A percentile compares a stretch with the other conserved stretches of the same genome.
Evolutionary conservation across 1,140 invertebrate species (phyloP).

Genomic region (Drosophila erecta): DNA sequence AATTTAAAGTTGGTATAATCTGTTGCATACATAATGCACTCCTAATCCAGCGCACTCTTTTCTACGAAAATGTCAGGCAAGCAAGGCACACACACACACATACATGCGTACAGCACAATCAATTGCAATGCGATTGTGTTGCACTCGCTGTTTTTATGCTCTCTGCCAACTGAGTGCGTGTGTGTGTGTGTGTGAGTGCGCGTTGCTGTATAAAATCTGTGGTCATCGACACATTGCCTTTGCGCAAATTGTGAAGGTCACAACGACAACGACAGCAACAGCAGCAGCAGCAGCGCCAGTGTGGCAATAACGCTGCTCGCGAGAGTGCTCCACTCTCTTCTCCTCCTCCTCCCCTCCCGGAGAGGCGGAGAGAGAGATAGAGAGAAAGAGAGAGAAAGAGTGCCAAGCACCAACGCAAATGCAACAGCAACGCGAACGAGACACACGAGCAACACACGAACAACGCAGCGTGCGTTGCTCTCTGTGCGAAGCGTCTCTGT

Average conservation of each 20-base stretch:
- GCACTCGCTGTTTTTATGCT: slow-evolving; percentile 74
- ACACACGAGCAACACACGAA: slow-evolving; percentile 38
- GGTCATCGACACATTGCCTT: slow-evolving; percentile 85
- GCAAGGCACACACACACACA: slow-evolving; percentile 24
- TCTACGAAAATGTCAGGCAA: slow-evolving; percentile 47
- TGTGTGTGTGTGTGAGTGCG: slow-evolving; percentile 43
- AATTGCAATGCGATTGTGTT: slow-evolving; percentile 78
- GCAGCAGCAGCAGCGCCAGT: slow-evolving; percentile 47
- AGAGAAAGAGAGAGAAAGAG: slow-evolving; percentile 9
- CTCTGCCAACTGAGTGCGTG: slow-evolving; percentile 20
- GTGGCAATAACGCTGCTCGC: slow-evolving; percentile 66
- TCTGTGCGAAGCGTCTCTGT: slow-evolving; percentile 33
- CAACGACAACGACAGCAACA: slow-evolving; percentile 76
- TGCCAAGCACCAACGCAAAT: slow-evolving; percentile 27
- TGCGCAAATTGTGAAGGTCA: slow-evolving; percentile 85
- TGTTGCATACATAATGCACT: slow-evolving; percentile 47
- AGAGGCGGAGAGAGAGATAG: background rate
- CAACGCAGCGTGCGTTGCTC: slow-evolving; percentile 62
- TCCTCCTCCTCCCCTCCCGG: slow-evolving; percentile 16
- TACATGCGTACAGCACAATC: slow-evolving; percentile 33
- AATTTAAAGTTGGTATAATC: slow-evolving; percentile 31
- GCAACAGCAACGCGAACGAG: slow-evolving; percentile 36
- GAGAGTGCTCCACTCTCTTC: slow-evolving; percentile 15
- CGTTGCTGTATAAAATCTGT: slow-evolving; percentile 81
- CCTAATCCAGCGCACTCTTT: slow-evolving; percentile 27